Evolutionary conservation across 2,888 invertebrate species (phyloP).

Genomic region (Xestia xanthographa): DNA sequence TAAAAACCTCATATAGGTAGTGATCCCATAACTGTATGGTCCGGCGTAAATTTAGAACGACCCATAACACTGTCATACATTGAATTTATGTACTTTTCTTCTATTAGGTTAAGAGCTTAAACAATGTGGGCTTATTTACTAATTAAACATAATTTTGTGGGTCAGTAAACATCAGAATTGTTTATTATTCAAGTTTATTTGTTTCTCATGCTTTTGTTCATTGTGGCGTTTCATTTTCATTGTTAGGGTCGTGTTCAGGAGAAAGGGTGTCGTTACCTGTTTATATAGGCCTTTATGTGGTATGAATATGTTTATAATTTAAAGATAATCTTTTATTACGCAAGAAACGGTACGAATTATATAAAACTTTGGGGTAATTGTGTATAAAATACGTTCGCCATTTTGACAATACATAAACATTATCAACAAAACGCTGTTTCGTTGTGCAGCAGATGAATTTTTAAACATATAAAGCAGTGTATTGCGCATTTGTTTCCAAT

Average conservation of each 20-base stretch:
- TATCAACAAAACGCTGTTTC: neutral
- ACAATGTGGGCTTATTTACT: constrained; percentile 56
- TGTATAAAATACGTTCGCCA: neutral
- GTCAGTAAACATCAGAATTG: constrained; percentile 32
- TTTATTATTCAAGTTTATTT: constrained; percentile 40
- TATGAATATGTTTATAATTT: constrained; percentile 1
- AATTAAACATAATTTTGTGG: constrained; percentile 48
- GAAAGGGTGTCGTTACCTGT: constrained; percentile 24
- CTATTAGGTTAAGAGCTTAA: constrained; percentile 66
- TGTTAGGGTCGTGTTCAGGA: neutral
- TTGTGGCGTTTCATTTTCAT: constrained; percentile 24
- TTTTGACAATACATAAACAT: neutral
- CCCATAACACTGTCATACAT: constrained; percentile 63
- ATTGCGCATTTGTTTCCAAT: neutral
- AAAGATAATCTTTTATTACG: neutral
- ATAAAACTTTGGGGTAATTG: neutral
- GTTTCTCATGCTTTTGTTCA: constrained; percentile 24
- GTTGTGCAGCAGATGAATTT: neutral
- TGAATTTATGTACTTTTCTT: constrained; percentile 61
- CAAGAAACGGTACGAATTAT: neutral
- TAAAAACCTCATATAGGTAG: constrained; percentile 66
- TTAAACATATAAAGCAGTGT: neutral
- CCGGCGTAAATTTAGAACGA: constrained; percentile 68
- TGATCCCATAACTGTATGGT: constrained; percentile 58
- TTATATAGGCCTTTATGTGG: constrained; percentile 4